These are phyloP conservation scores for Pollenia griseotomentosa DNA, from an alignment of 2,888 invertebrate species.

Conservation along the genomic window DNA sequence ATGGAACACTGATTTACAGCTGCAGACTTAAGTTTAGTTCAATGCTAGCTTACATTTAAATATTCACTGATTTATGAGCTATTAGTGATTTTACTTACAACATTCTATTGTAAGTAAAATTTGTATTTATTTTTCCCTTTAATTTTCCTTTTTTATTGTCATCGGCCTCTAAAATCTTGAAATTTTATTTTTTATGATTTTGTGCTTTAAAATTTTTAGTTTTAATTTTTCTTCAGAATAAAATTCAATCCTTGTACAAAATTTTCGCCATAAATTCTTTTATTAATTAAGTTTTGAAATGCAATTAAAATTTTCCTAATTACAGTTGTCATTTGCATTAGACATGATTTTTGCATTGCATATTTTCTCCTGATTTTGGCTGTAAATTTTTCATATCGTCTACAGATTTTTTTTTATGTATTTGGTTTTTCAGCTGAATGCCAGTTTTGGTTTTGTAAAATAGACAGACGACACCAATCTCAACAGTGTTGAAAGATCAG, in stretches of 20 bases:
- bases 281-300: slow-evolving; percentile 70
- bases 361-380: background rate
- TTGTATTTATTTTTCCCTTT: no score
- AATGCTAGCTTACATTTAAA: no score
- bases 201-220: background rate
- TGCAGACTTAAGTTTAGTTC: no score
- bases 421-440: slow-evolving; percentile 11
- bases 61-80: no score
- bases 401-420: background rate
- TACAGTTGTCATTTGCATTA: slow-evolving; percentile 68
- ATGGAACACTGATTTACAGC: no score
- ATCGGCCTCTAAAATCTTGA: no score
- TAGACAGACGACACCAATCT: slow-evolving; percentile 6
- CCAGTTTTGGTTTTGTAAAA: slow-evolving; percentile 12
- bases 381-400: background rate
- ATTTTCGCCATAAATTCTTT: slow-evolving; percentile 10
- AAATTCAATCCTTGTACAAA: no score
- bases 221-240: background rate
- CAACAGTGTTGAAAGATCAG: slow-evolving; percentile 51
- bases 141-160: no score
- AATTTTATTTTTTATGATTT: no score
- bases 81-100: no score
- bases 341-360: background rate
- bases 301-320: slow-evolving; percentile 74
- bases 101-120: no score